Conservation (phyloP, 2,113 vertebrate genomes). For the Australoheros scitulus region DNA sequence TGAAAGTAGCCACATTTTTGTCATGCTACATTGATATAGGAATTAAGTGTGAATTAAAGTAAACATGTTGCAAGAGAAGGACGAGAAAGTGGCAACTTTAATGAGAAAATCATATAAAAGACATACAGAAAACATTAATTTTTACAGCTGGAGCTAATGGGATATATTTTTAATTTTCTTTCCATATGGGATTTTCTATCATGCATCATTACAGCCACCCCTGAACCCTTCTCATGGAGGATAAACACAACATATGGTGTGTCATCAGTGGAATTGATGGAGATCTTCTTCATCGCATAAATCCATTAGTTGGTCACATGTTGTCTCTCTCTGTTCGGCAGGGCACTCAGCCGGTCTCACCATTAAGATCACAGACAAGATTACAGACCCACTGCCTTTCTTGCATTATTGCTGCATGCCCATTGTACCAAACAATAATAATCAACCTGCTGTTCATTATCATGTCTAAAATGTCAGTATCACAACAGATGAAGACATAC, state of each 20-base stretch:
- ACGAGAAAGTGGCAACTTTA: background rate
- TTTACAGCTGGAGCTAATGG: background rate
- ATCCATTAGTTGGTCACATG: slow-evolving; percentile 48
- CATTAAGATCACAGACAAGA: slow-evolving; percentile 53
- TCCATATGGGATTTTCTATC: slow-evolving; percentile 8
- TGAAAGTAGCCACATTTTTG: background rate
- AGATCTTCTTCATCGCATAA: slow-evolving; percentile 39
- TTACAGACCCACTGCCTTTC: slow-evolving; percentile 27
- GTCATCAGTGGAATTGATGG: slow-evolving; percentile 18
- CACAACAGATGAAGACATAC: background rate
- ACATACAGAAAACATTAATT: background rate
- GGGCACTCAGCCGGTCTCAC: slow-evolving; percentile 9
- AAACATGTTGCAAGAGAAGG: background rate
- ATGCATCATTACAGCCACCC: background rate
- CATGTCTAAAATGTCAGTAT: background rate
- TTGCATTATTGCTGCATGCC: background rate
- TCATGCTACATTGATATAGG: background rate
- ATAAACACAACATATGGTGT: slow-evolving; percentile 29
- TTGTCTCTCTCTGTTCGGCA: slow-evolving; percentile 14
- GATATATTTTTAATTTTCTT: background rate
- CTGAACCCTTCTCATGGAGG: background rate
- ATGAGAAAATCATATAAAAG: background rate
- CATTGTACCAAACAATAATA: background rate
- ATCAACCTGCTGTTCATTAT: slow-evolving; percentile 5
- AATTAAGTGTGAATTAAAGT: background rate